phyloP scores from a whole-genome alignment of 30 jellyfish, hydroid and myxozoan species.

The Sanderia malayensis region DNA sequence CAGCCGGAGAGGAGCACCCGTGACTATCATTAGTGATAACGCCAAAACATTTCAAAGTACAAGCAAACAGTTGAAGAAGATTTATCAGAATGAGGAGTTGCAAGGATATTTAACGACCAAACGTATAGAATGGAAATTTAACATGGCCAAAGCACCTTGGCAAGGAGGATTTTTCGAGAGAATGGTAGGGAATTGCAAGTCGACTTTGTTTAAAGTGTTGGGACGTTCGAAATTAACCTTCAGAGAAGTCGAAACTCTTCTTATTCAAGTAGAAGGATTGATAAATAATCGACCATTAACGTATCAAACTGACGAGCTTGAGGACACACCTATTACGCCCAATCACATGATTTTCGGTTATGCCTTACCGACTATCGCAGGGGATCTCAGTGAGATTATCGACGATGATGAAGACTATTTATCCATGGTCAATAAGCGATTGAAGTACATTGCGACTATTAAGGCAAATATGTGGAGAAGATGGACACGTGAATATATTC shows the following conservation, averaged over 20 bases:
- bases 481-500: too few relatives aligned
- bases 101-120: constrained; percentile 33
- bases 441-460: constrained; percentile 11
- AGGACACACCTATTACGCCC: constrained; percentile 33
- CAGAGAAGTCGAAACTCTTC: constrained; percentile 48
- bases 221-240: constrained; percentile 41
- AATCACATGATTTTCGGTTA: constrained; percentile 41
- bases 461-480: constrained; percentile 1
- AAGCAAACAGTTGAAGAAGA: constrained; percentile 35
- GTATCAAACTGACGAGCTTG: constrained; percentile 48
- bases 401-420: constrained; percentile 24
- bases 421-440: constrained; percentile 24
- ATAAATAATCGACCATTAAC: constrained; percentile 45
- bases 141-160: constrained; percentile 57
- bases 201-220: constrained; percentile 36
- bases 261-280: constrained; percentile 45
- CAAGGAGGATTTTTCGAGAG: constrained; percentile 57
- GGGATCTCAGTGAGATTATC: not conserved
- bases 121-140: constrained; percentile 29
- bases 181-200: constrained; percentile 38
- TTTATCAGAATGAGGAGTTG: constrained; percentile 23
- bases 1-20: constrained; percentile 57
- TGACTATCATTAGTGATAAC: constrained; percentile 34
- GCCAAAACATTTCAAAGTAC: constrained; percentile 44
- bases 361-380: constrained; percentile 30